A percentile compares a stretch with the other conserved stretches of the same genome.
Conservation (phyloP, 2,888 invertebrate genomes). For the Pardosa pseudoannulata region DNA sequence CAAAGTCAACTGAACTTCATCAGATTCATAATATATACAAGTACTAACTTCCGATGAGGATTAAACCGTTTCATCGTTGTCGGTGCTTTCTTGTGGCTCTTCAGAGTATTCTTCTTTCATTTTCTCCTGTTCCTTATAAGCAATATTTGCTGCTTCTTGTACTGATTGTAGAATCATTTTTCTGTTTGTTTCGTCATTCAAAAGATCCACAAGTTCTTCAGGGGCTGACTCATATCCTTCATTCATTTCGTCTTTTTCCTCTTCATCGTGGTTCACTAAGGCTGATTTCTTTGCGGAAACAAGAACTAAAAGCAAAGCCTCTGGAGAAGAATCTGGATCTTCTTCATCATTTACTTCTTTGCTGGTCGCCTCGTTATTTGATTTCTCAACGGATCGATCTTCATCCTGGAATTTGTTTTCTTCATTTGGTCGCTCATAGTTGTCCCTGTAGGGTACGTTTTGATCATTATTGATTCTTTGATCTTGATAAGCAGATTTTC, state of each 20-base stretch:
- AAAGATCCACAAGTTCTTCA: conserved; percentile 2
- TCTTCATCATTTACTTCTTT: neutral
- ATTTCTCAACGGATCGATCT: neutral
- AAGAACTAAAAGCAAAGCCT: conserved; percentile 42
- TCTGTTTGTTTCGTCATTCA: conserved; percentile 19
- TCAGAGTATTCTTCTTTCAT: no score
- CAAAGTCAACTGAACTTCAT: no score
- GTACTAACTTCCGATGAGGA: no score
- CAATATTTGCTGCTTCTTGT: conserved; percentile 10
- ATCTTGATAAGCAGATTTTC: neutral
- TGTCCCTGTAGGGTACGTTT: no score
- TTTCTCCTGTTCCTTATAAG: neutral
- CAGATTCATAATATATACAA: no score
- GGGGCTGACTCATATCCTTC: conserved; percentile 7
- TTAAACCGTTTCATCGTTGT: no score
- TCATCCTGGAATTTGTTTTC: neutral
- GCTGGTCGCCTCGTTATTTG: neutral
- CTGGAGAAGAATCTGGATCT: neutral
- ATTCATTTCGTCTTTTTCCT: conserved; percentile 1
- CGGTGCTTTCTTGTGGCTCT: no score
- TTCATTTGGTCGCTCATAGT: neutral
- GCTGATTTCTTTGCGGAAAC: conserved; percentile 30
- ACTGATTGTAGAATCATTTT: conserved; percentile 22
- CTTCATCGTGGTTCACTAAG: neutral
- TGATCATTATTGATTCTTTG: neutral